Evolutionary conservation across 2,888 invertebrate species (phyloP).

Genomic region (Brachyptera putata): DNA sequence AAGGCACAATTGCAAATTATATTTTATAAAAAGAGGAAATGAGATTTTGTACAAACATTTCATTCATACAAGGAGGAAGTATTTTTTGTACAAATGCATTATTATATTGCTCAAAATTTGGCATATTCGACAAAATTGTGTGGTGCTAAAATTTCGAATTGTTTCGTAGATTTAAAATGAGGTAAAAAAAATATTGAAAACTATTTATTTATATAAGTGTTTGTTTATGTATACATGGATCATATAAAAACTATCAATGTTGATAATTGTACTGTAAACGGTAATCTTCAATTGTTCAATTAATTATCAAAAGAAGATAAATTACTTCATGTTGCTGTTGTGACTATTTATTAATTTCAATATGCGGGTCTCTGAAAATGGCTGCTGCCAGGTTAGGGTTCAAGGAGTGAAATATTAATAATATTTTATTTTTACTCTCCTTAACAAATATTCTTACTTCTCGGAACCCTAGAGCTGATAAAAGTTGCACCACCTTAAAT

Average conservation of each 20-base stretch:
- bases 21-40: constrained; percentile 12
- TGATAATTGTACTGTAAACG: too few relatives aligned
- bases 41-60: constrained; percentile 13
- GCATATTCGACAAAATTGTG: neutral
- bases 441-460: constrained; percentile 10
- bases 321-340: too few relatives aligned
- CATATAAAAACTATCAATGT: too few relatives aligned
- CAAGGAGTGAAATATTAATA: too few relatives aligned
- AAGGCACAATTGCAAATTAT: constrained; percentile 15
- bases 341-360: constrained; percentile 1
- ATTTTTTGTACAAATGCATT: neutral
- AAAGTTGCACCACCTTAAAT: constrained; percentile 10
- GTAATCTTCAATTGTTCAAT: too few relatives aligned
- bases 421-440: too few relatives aligned
- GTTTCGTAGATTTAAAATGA: neutral
- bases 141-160: constrained; percentile 10
- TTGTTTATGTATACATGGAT: too few relatives aligned
- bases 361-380: neutral
- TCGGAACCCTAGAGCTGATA: neutral
- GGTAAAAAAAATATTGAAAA: neutral
- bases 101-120: constrained; percentile 13
- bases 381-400: too few relatives aligned
- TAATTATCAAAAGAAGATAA: too few relatives aligned
- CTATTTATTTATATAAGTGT: constrained; percentile 13
- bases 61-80: constrained; percentile 9